Conservation (phyloP, 2,888 invertebrate species). For the Deilephila elpenor region DNA sequence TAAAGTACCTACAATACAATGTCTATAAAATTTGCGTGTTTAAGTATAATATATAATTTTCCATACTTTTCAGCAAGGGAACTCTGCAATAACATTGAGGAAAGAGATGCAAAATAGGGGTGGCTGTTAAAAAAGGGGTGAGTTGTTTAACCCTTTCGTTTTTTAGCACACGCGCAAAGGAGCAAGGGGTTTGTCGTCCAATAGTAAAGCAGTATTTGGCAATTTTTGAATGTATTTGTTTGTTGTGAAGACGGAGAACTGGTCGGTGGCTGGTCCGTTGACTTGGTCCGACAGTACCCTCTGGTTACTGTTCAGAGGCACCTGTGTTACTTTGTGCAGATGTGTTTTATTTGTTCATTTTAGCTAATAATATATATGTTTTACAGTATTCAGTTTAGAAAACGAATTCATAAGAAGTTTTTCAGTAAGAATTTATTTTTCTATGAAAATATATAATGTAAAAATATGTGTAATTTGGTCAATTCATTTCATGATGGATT, state of each 20-base stretch:
- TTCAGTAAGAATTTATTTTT: no score
- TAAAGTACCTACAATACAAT: no score
- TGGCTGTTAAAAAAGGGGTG: slow-evolving; percentile 73
- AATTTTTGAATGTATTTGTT: slow-evolving; percentile 74
- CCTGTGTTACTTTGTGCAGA: slow-evolving; percentile 52
- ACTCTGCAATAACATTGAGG: background rate
- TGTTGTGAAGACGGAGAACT: slow-evolving; percentile 53
- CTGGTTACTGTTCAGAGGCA: slow-evolving; percentile 53
- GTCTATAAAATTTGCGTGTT: no score
- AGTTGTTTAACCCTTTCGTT: slow-evolving; percentile 78
- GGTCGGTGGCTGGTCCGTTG: slow-evolving; percentile 57
- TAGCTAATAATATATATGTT: no score
- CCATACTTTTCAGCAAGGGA: background rate
- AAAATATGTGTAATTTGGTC: background rate
- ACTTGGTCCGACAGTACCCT: slow-evolving; percentile 61
- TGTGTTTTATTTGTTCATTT: no score
- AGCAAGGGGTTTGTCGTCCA: slow-evolving; percentile 73
- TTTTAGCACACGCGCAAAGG: slow-evolving; percentile 83
- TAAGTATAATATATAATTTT: background rate
- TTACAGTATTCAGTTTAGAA: no score
- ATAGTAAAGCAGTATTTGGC: slow-evolving; percentile 69
- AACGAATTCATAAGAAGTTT: no score
- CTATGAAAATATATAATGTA: no score
- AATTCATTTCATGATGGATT: background rate
- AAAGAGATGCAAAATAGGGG: slow-evolving; percentile 55